Evolutionary conservation across 1,140 invertebrate species (phyloP).

Genomic region (Listronotus bonariensis): DNA sequence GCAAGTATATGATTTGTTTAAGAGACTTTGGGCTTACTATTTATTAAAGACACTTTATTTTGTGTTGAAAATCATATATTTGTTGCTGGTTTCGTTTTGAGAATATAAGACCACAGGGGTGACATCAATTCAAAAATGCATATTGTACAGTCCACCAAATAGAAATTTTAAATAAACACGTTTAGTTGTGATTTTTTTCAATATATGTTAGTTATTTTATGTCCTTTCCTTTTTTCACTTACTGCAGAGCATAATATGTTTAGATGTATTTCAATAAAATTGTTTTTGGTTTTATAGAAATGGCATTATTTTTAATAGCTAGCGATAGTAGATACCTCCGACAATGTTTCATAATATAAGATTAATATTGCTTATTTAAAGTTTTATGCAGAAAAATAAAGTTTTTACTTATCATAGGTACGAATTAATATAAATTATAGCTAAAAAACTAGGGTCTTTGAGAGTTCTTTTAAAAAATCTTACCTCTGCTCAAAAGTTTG

Average conservation of each 20-base stretch:
- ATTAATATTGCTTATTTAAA: no score
- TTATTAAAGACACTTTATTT: slow-evolving; percentile 18
- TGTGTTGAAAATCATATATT: slow-evolving; percentile 26
- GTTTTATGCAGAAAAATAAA: no score
- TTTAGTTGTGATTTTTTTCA: slow-evolving; percentile 33
- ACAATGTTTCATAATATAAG: no score
- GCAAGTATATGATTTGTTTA: slow-evolving; percentile 35
- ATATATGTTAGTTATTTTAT: slow-evolving; percentile 25
- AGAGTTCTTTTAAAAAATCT: no score
- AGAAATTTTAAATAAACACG: slow-evolving; percentile 22
- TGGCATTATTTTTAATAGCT: slow-evolving; percentile 15
- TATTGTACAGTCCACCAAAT: slow-evolving; percentile 30
- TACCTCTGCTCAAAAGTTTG: no score
- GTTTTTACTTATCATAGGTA: no score
- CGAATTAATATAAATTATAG: no score
- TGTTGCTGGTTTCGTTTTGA: slow-evolving; percentile 14
- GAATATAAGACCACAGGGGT: not conserved
- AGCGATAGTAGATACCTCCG: no score
- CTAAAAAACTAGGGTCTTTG: no score
- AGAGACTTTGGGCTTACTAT: slow-evolving; percentile 51
- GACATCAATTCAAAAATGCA: slow-evolving; percentile 8
- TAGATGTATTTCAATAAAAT: slow-evolving; percentile 22
- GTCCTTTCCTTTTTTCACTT: slow-evolving; percentile 27
- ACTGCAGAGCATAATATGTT: slow-evolving; percentile 9
- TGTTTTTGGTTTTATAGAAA: slow-evolving; percentile 27